phyloP scores from a whole-genome alignment of 2,113 vertebrate genomes.

The Ictalurus punctatus region DNA sequence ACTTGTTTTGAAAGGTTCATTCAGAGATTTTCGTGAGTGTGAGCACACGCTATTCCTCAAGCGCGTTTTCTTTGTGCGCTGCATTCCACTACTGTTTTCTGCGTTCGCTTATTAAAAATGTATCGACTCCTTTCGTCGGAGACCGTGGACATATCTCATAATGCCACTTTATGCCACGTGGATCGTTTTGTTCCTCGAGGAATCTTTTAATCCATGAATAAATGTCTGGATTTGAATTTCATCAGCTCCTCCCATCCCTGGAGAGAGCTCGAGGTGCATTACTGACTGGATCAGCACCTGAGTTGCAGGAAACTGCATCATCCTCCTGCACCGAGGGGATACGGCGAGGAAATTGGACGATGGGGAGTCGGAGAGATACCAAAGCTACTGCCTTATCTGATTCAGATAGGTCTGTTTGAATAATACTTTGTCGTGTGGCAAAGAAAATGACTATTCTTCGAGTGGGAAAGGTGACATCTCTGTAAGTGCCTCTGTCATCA shows the following conservation, averaged over 20 bases:
- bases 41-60: neutral
- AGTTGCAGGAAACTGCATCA: conserved; percentile 46
- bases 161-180: conserved; percentile 40
- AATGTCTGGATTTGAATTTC: conserved; percentile 63
- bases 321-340: conserved; percentile 36
- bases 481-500: conserved; percentile 26
- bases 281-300: conserved; percentile 40
- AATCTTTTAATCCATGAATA: conserved; percentile 66
- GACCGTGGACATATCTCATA: conserved; percentile 45
- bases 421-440: conserved; percentile 49
- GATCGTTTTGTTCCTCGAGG: conserved; percentile 49
- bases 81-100: neutral
- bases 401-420: conserved; percentile 51
- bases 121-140: conserved; percentile 22
- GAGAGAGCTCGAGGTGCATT: conserved; percentile 39
- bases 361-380: conserved; percentile 37
- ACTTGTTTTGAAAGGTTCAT: neutral
- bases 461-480: conserved; percentile 33
- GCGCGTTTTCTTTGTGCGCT: neutral
- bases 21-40: neutral
- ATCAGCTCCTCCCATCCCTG: conserved; percentile 58
- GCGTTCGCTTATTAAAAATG: conserved; percentile 27
- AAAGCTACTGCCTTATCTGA: conserved; percentile 48
- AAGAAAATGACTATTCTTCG: conserved; percentile 22
- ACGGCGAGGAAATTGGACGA: conserved; percentile 45